Percentiles rank a stretch among this genome's conserved stretches.
Evolutionary conservation across 2,797 vertebrate species (phyloP).

Genomic region (Poecile montanus): DNA sequence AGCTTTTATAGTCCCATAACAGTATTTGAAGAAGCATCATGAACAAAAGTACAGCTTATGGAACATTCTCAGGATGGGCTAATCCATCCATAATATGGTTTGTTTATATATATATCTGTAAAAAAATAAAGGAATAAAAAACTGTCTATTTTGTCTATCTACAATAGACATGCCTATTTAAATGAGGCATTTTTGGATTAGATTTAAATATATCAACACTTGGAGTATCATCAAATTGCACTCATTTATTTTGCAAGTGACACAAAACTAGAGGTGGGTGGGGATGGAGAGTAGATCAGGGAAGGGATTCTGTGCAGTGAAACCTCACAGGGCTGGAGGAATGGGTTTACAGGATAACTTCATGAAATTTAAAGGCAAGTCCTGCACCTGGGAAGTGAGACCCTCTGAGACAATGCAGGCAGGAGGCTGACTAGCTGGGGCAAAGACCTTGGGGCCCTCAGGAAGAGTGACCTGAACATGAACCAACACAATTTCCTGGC

Average conservation of each 20-base stretch:
- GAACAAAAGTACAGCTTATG: background rate
- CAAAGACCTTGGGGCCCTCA: background rate
- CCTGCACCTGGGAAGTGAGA: background rate
- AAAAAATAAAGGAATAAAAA: background rate
- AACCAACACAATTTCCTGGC: background rate
- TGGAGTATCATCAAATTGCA: background rate
- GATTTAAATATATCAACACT: background rate
- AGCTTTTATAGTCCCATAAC: background rate
- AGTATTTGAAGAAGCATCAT: background rate
- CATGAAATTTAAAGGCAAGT: background rate
- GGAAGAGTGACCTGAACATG: background rate
- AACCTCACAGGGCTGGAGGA: background rate
- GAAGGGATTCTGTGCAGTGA: background rate
- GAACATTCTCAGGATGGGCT: background rate
- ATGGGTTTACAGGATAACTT: background rate
- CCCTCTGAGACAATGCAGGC: background rate
- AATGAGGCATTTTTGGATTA: background rate
- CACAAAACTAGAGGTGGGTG: accelerated
- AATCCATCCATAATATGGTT: background rate
- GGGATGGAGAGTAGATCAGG: too few relatives aligned
- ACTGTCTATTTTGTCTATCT: background rate
- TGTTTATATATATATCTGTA: background rate
- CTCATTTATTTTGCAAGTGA: background rate
- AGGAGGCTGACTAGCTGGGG: background rate
- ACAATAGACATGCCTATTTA: background rate